Percentiles rank a stretch among this genome's conserved stretches.
phyloP scores from a whole-genome alignment of 53 echinoderm and acorn worm species.

The Stichopus horrens region DNA sequence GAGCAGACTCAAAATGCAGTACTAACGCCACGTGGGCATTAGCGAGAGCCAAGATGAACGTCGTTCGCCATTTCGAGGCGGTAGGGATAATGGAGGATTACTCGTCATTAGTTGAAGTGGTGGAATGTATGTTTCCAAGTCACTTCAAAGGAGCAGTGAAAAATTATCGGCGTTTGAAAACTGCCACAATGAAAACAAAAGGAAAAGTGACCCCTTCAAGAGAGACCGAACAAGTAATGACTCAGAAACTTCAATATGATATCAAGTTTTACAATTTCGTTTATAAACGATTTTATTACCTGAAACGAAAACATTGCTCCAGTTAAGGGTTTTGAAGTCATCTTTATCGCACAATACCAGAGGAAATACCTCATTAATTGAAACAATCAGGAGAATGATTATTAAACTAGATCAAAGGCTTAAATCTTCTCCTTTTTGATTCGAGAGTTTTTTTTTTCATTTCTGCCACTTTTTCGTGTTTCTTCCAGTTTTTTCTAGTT shows the following conservation, averaged over 20 bases:
- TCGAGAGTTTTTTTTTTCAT: no score
- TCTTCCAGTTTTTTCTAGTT: no score
- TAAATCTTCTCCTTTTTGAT: no score
- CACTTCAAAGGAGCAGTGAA: neutral
- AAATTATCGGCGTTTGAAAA: neutral
- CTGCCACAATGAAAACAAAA: constrained; percentile 19
- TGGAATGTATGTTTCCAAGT: neutral
- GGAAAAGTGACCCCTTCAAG: constrained; percentile 4
- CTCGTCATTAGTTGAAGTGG: constrained; percentile 13
- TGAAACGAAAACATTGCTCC: neutral
- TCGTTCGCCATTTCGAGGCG: constrained; percentile 10
- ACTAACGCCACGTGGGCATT: constrained; percentile 1
- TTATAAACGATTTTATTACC: constrained; percentile 1
- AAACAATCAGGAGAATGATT: no score
- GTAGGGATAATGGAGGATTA: constrained; percentile 38
- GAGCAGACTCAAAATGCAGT: constrained; percentile 1
- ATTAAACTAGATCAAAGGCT: no score
- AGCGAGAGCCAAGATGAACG: constrained; percentile 6
- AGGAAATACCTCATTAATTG: no score
- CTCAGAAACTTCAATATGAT: neutral
- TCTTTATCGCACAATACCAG: no score
- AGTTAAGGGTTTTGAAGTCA: neutral
- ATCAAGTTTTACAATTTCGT: constrained; percentile 35
- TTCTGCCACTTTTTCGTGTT: no score
- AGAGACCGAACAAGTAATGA: neutral